Evolutionary conservation across 2,888 invertebrate species (phyloP), one percentile per base, ranked within the genome.

Genomic region (Copidosoma aretas): DNA sequence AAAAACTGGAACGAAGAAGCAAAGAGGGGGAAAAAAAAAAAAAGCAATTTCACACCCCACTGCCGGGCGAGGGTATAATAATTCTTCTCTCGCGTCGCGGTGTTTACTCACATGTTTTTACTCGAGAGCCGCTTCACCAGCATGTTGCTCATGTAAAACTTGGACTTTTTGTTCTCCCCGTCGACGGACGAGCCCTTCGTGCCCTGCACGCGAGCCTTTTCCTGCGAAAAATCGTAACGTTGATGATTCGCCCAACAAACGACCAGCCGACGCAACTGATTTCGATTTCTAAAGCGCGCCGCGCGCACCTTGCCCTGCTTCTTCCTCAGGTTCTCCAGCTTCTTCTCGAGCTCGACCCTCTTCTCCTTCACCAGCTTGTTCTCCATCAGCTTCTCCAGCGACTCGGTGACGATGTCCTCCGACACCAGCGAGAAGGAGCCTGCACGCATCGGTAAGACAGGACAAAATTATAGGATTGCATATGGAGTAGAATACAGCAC

Each of bases 321-420:
- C 79, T 93, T 91, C 64, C 91, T 87, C 68, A 97, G 81, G 39
- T 90, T 87, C 76, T 96, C 95, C 66, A 97, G 83, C 80, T 97
- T 96, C 80, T 95, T 94, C 65, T 95, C 93, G 74, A 96, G 84
- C 82, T 97, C 96, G 0, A 89, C 79, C 54, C 91, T 89, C 79
- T 94, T 94, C 77, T 96, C 95, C 65, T 90, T 90, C 17, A 95
- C 93, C 53, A 89, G 81, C 84, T 97, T 97, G 80, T 91, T 89
- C 8, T 92, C 91, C 78, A 94, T 88, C 22, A 97, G 87, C 74
- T 91, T 89, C 21, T 94, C 93, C 59, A 97, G 83, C 0, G 92
- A 87, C 77, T 94, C 95, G 0, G 93, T 92, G 1, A 89, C 82
- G n/a, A 93, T 87, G 72, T 88, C 87, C 39, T 82, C 81, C 25